Conservation (phyloP, 35 echinoderm and acorn worm genomes). For the Heliocidaris tuberculata region DNA sequence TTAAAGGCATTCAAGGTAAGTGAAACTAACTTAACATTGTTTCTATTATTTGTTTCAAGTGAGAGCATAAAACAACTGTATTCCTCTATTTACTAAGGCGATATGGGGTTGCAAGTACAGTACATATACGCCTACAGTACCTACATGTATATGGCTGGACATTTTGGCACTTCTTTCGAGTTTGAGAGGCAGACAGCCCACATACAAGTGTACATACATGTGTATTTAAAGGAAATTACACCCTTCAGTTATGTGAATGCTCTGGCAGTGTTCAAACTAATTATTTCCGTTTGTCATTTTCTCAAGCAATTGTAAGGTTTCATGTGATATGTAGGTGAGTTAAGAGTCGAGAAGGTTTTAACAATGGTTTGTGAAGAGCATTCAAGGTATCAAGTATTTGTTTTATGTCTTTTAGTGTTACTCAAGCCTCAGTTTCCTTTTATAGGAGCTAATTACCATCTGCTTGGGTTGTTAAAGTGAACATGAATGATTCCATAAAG, state of each 20-base stretch:
- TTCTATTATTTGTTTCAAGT: neutral
- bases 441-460: neutral
- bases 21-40: neutral
- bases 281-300: neutral
- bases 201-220: no score
- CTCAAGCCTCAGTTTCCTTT: neutral
- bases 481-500: no score
- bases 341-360: neutral
- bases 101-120: neutral
- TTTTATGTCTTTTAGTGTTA: neutral
- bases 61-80: neutral
- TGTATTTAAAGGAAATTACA: no score
- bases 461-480: neutral
- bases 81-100: neutral
- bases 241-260: no score
- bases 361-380: neutral
- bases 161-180: neutral
- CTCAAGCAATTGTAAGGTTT: neutral
- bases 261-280: no score
- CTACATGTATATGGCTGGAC: neutral
- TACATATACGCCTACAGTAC: neutral
- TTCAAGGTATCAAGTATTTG: neutral
- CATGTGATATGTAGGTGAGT: neutral
- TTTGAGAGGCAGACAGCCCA: neutral
- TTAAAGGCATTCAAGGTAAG: constrained; percentile 88